Evolutionary conservation across 1,140 invertebrate genomes (phyloP), one percentile per base, ranked within the genome.

Genomic region (Apocrypta bakeri): DNA sequence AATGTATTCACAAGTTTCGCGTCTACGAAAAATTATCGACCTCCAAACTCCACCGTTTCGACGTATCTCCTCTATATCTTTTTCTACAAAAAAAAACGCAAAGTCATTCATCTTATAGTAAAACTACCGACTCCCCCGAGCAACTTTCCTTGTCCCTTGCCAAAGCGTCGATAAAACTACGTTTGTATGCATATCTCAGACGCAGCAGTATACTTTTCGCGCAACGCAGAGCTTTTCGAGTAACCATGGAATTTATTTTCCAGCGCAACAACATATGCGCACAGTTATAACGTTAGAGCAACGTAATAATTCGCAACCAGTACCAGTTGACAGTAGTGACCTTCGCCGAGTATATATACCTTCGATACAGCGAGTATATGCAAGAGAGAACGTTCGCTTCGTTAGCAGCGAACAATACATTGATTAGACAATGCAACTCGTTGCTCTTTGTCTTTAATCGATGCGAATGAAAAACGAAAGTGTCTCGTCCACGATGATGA

Each of bases 91-190:
- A 48, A 24, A 74, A 48, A 56, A 14, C 0, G 27, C 56, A 37
- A 77, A 2, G n/a, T 77, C 75, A 42, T 77, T 31, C 31, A 40
- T 68, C 63, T 77, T 77, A 1, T n/a, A n/a, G 17, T 77, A 40
- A n/a, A 40, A 42, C 63, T 42, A 24, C 31, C 33, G 33, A 72
- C 8, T 40, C 33, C 14, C 1, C 42, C 42, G 25, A 74, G 29
- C 12, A 74, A 74, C 37, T 79, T 79, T 79, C 48, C 27, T 9
- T 37, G 8, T 61, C 33, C 27, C 21, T 27, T 71, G 48, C 29
- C 25, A 69, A 68, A 14, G 2, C 37, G n/a, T n/a, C n/a, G n/a
- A n/a, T n/a, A n/a, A n/a, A n/a, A n/a, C n/a, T n/a, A 61, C 56
- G 40, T 42, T 56, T 79, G 71, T 71, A 79, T 56, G 25, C n/a